Conservation (phyloP, 2,888 invertebrate species). For the Ophion costatus region DNA sequence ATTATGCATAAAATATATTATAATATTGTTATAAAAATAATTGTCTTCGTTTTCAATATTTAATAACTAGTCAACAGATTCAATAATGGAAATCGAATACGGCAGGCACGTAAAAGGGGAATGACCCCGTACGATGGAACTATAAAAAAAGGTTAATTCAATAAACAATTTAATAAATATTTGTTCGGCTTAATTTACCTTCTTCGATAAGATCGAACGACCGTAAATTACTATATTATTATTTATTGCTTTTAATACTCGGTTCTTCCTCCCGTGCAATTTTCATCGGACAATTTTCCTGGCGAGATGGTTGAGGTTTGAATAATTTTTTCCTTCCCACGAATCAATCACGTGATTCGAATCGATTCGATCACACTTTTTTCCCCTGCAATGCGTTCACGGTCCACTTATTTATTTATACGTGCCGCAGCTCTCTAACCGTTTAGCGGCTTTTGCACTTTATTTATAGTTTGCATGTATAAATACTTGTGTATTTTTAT, state of each 20-base stretch:
- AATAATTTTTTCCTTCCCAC: not conserved
- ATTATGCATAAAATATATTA: too few relatives aligned
- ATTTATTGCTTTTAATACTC: too few relatives aligned
- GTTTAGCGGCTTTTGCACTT: slow-evolving; percentile 11
- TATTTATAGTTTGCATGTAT: slow-evolving; percentile 4
- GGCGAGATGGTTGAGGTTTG: not conserved
- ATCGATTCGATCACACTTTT: not conserved
- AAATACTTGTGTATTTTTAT: not conserved
- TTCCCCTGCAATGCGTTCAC: not conserved
- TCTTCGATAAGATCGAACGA: not conserved
- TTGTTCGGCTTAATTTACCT: not conserved
- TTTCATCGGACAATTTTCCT: not conserved
- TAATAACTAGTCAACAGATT: too few relatives aligned
- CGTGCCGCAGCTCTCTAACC: not conserved
- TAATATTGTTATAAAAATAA: too few relatives aligned
- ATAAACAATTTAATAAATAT: not conserved
- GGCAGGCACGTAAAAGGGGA: too few relatives aligned
- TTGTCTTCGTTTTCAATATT: too few relatives aligned
- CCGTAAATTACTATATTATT: too few relatives aligned
- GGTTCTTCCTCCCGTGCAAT: not conserved
- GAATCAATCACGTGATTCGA: not conserved
- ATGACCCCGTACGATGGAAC: too few relatives aligned
- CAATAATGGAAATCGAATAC: too few relatives aligned
- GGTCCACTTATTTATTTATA: slow-evolving; percentile 15
- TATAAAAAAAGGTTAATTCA: too few relatives aligned